Base-by-base conservation (phyloP, 2,113 vertebrate genomes). In the Nyctibius bracteatus region DNA sequence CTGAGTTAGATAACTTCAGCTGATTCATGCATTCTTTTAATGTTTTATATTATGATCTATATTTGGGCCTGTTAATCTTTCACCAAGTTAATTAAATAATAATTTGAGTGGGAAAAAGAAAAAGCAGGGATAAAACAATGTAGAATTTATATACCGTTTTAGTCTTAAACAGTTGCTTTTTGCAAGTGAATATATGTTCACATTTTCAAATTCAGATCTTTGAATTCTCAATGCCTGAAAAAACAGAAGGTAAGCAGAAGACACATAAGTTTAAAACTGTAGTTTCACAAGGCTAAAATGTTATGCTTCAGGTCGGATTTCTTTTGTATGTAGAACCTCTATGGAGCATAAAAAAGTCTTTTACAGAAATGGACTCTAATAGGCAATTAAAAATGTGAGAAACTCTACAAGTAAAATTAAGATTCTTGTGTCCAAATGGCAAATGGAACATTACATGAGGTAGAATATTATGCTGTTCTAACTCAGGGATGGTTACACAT, bases 1-100 rank as follows among this genome's bases (percentile, higher is more conserved):
- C 35, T 77, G 62, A 88, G 28, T 93, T 92, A 84, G 63, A 55
- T 49, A 70, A 86, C 43, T 92, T 83, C 46, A 88, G 46, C 52
- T 83, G 85, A 90, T 72, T 44, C 31, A 58, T 77, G 63, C 24
- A 55, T 22, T 62, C 43, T 89, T 70, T 31, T 14, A 37, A 51
- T 27, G 22, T 63, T 35, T 59, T 75, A 16, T 71, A 44, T 61
- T 71, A 72, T 14, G 39, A 61, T 83, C 72, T 81, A 35, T 68
- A 82, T 87, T 78, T 88, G 30, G 49, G 19, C 27, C 46, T 57
- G 43, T 65, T 84, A 68, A 37, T 72, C 12, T 37, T 87, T 65
- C n/a, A 49, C 2, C 7, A 55, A 57, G 12, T 57, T 63, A 59
- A 37, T 88, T 54, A 88, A 93, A 84, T 81, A 57, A 11, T 30